These are phyloP conservation scores for Napeogenes inachia DNA, from an alignment of 2,888 invertebrate genomes.

Conservation along the genomic window DNA sequence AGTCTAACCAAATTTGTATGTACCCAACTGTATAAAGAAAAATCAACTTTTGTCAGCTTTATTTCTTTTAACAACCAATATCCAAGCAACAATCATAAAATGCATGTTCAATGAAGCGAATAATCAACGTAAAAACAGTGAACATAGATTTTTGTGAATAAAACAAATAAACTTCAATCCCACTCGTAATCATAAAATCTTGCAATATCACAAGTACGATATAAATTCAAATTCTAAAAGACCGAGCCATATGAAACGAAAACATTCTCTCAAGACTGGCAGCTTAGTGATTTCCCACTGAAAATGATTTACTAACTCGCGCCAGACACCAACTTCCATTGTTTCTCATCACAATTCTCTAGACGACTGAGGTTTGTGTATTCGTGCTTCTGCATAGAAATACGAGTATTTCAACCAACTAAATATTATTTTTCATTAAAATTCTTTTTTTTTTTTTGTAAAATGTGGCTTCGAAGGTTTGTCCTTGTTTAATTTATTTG, in stretches of 20 bases:
- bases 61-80: too few species aligned
- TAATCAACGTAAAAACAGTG: too few species aligned
- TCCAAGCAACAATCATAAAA: too few species aligned
- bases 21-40: too few species aligned
- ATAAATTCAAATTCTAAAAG: constrained; percentile 10
- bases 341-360: constrained; percentile 57
- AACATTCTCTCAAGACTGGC: constrained; percentile 27
- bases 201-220: not conserved
- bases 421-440: not conserved
- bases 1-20: too few species aligned
- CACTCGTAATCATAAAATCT: not conserved
- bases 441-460: too few species aligned
- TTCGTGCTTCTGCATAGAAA: constrained; percentile 4
- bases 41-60: too few species aligned
- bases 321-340: constrained; percentile 42
- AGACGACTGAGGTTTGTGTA: constrained; percentile 38
- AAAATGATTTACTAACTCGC: constrained; percentile 52
- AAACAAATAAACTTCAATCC: not conserved
- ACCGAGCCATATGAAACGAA: constrained; percentile 17
- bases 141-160: not conserved
- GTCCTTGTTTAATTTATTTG: too few species aligned
- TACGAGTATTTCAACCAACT: not conserved
- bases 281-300: constrained; percentile 49
- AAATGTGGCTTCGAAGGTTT: too few species aligned
- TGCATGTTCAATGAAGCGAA: too few species aligned